A percentile compares a stretch with the other conserved stretches of the same genome.
These are phyloP conservation scores for Serripes groenlandicus DNA, from an alignment of 2,888 invertebrate genomes.

Conservation along the genomic window DNA sequence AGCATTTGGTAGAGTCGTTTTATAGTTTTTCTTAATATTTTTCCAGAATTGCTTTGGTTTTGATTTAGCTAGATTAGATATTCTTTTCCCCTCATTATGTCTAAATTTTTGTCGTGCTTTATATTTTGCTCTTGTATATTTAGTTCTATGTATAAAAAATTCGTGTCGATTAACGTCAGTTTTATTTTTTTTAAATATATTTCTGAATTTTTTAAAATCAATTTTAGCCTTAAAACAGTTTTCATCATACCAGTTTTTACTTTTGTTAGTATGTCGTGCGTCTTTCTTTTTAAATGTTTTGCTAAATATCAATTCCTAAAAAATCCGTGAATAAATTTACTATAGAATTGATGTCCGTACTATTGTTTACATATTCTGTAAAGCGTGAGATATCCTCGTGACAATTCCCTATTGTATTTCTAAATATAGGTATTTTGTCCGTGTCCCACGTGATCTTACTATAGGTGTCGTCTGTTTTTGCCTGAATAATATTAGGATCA, in stretches of 20 bases:
- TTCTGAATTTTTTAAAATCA: not conserved
- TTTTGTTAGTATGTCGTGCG: no score
- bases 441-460: not conserved
- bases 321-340: no score
- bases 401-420: not conserved
- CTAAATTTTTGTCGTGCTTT: no score
- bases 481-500: not conserved
- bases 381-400: not conserved
- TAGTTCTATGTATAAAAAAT: not conserved
- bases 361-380: not conserved
- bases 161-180: not conserved
- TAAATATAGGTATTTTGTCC: not conserved
- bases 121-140: slow-evolving; percentile 14
- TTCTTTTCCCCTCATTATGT: no score
- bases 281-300: no score
- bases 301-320: no score
- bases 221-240: no score
- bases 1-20: not conserved
- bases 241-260: no score
- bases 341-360: no score
- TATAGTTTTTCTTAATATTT: no score
- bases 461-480: not conserved
- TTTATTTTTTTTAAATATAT: slow-evolving; percentile 10
- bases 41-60: no score
- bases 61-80: no score